These are phyloP conservation scores for Chondrosia reniformis DNA, from an alignment of 37 sponge, comb jelly and placozoan species.

Conservation along the genomic window DNA sequence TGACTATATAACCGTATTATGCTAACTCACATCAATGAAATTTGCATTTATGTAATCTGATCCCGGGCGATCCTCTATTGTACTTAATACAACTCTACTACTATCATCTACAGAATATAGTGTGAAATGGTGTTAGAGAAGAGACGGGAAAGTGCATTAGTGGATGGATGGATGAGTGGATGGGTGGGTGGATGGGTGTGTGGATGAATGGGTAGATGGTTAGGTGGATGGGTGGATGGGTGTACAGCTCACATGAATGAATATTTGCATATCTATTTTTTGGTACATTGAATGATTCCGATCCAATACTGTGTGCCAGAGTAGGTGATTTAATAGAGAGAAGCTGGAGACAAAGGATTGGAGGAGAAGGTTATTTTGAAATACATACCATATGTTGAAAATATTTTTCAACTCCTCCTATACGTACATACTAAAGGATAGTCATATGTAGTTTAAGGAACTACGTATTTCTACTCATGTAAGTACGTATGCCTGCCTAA, in stretches of 20 bases:
- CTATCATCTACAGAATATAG: conserved; percentile 46
- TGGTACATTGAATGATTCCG: conserved; percentile 37
- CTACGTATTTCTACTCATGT: no score
- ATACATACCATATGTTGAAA: no score
- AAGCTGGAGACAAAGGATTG: conserved; percentile 21
- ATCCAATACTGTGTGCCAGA: conserved; percentile 44
- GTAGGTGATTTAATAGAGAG: conserved; percentile 69
- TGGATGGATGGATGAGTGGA: no score
- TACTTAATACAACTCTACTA: conserved; percentile 36
- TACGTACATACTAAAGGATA: no score
- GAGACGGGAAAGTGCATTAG: background rate
- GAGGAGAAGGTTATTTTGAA: background rate
- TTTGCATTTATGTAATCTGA: conserved; percentile 86
- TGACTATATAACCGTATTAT: background rate
- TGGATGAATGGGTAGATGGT: no score
- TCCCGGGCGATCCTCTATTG: conserved; percentile 41
- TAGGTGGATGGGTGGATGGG: no score
- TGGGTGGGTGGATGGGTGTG: no score
- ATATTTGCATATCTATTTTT: conserved; percentile 89
- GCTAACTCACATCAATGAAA: conserved; percentile 64
- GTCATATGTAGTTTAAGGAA: no score
- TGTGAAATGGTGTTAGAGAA: background rate
- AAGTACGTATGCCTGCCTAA: background rate
- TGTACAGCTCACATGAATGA: conserved; percentile 66
- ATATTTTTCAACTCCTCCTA: no score